These are phyloP conservation scores for Microctenopoma steveboyesi DNA, from an alignment of 2,797 vertebrate species.

Conservation along the genomic window DNA sequence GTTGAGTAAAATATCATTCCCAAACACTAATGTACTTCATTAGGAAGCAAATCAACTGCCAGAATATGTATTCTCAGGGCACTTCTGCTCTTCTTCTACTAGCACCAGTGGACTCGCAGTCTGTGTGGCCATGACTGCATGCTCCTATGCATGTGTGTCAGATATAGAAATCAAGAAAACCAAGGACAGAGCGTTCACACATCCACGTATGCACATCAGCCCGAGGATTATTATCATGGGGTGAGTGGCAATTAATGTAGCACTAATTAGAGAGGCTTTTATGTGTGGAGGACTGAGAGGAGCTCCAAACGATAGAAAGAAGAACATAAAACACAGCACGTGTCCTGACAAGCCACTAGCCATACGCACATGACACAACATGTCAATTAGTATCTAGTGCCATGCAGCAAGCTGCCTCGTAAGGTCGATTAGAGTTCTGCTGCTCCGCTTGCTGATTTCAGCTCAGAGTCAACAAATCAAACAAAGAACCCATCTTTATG, in stretches of 20 bases:
- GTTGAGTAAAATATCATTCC: conserved; percentile 64
- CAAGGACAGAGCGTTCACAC: conserved; percentile 1
- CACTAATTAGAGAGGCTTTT: conserved; percentile 78
- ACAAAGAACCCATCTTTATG: conserved; percentile 45
- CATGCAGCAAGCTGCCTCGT: conserved; percentile 30
- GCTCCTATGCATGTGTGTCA: conserved; percentile 26
- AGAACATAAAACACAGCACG: conserved; percentile 56
- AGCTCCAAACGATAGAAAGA: conserved; percentile 47
- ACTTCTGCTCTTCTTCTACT: conserved; percentile 67
- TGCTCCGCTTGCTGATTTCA: conserved; percentile 18
- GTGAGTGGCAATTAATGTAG: conserved; percentile 76
- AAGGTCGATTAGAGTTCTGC: conserved; percentile 39
- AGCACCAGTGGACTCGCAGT: conserved; percentile 44
- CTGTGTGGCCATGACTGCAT: conserved; percentile 15
- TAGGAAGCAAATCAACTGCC: conserved; percentile 56
- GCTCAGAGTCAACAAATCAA: conserved; percentile 55
- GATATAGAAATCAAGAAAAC: conserved; percentile 38
- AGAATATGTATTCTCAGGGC: conserved; percentile 48
- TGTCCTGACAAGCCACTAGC: conserved; percentile 63
- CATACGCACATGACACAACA: conserved; percentile 61
- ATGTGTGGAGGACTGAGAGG: conserved; percentile 61
- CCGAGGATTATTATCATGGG: conserved; percentile 71
- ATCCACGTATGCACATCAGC: conserved; percentile 36
- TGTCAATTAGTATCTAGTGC: conserved; percentile 67
- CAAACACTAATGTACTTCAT: conserved; percentile 66